Percentiles rank a stretch among this genome's conserved stretches.
Evolutionary conservation across 2,113 vertebrate species (phyloP).

Genomic region (Platysteira castanea): DNA sequence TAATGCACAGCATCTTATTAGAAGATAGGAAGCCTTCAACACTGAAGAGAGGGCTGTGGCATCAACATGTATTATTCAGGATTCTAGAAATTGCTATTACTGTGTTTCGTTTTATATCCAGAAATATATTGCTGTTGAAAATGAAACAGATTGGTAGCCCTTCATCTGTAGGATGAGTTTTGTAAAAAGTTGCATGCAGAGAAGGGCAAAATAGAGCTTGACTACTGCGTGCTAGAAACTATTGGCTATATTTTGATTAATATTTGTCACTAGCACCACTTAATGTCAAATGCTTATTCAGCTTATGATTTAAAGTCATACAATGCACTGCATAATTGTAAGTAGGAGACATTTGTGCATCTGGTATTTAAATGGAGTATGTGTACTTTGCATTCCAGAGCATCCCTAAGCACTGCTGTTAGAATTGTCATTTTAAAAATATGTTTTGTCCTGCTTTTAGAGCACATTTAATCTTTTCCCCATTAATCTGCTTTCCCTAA

Average conservation of each 20-base stretch:
- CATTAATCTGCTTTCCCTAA: conserved; percentile 79
- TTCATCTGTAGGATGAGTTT: not conserved
- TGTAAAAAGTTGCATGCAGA: not conserved
- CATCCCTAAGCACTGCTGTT: conserved; percentile 53
- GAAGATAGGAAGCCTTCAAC: not conserved
- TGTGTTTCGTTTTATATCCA: not conserved
- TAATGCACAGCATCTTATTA: not conserved
- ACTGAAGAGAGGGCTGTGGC: not conserved
- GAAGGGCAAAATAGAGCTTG: not conserved
- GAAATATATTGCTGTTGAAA: not conserved
- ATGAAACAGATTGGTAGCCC: not conserved
- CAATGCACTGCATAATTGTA: conserved; percentile 7
- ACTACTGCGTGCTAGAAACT: not conserved
- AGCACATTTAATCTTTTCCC: conserved; percentile 74
- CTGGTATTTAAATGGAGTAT: conserved; percentile 45
- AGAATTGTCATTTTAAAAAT: conserved; percentile 73
- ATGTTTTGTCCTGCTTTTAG: conserved; percentile 73
- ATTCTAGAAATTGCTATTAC: not conserved
- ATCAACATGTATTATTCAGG: not conserved
- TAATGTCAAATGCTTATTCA: conserved; percentile 54
- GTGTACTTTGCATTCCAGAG: conserved; percentile 51
- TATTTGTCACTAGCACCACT: conserved; percentile 50
- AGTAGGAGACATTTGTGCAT: conserved; percentile 34
- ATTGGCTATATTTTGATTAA: conserved; percentile 43
- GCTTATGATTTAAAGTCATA: conserved; percentile 23